Percentiles rank a stretch among this genome's conserved stretches.
These are phyloP conservation scores for Drosophila varians DNA, from an alignment of 1,140 invertebrate genomes.

Conservation along the genomic window DNA sequence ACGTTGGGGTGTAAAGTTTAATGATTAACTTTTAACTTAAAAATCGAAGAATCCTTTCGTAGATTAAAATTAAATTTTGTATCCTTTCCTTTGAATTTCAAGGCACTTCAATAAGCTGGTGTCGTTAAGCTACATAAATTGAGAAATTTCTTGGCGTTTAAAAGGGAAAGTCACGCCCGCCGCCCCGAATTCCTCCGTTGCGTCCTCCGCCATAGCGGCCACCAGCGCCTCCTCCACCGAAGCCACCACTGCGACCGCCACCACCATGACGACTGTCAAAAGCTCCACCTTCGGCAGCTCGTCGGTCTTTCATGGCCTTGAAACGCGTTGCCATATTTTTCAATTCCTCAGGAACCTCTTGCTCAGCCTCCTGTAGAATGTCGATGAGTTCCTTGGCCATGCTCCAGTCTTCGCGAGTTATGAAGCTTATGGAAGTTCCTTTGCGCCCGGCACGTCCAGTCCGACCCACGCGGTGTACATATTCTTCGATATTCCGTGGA, in stretches of 20 bases:
- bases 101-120: constrained; percentile 48
- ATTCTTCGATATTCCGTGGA: constrained; percentile 95
- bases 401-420: constrained; percentile 92
- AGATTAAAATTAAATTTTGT: neutral
- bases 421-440: constrained; percentile 91
- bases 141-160: neutral
- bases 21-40: too few relatives aligned
- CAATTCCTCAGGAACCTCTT: constrained; percentile 90
- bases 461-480: constrained; percentile 94
- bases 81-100: constrained; percentile 5
- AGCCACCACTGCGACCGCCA: constrained; percentile 26
- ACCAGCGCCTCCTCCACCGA: constrained; percentile 25
- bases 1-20: too few relatives aligned
- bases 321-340: constrained; percentile 89
- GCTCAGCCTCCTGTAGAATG: constrained; percentile 91
- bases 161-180: neutral
- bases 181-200: constrained; percentile 20
- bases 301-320: constrained; percentile 86
- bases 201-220: constrained; percentile 11
- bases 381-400: constrained; percentile 92
- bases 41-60: neutral
- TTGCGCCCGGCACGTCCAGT: constrained; percentile 94
- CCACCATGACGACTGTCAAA: constrained; percentile 74
- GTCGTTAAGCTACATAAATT: constrained; percentile 22
- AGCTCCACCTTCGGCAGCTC: constrained; percentile 82